Base-by-base conservation (phyloP, 1,140 invertebrate species). In the Aporrectodea caliginosa region DNA sequence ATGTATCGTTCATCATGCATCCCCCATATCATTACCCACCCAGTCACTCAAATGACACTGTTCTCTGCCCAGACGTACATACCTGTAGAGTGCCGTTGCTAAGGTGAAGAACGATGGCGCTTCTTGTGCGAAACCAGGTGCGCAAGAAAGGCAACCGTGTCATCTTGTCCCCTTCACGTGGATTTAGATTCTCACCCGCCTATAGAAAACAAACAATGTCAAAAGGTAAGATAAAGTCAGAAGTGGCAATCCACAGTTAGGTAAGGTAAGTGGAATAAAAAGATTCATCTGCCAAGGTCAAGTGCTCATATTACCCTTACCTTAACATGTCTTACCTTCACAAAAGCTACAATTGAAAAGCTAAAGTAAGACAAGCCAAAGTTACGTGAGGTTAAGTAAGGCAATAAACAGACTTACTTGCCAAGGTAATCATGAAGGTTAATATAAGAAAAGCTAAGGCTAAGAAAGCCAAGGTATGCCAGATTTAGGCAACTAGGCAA, bases 1-100 rank as follows among this genome's bases (percentile, higher is more conserved):
- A n/a, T n/a, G n/a, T n/a, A n/a, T n/a, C n/a, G n/a, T n/a, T n/a
- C n/a, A n/a, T n/a, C n/a, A n/a, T n/a, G n/a, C n/a, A n/a, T n/a
- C n/a, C n/a, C n/a, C n/a, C n/a, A n/a, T n/a, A 68, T 68, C 14
- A 68, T 68, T 16, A 68, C n/a, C 14, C 14, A 14, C 14, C 14
- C n/a, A 68, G n/a, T 68, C 14, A 68, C n/a, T 16, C 14, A 14
- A 68, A 68, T 68, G 58, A 14, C 58, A 68, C 14, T 68, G 58
- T 16, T 68, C 14, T 68, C n/a, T n/a, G 14, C n/a, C n/a, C 58
- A 14, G 14, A 16, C 58, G 14, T 68, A 68, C 14, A 68, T 89
- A 97, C 95, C 92, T 99, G 97, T 81, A 99, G 89, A 6, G 96
- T 97, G 82, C 98, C 98, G 89, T 99, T 99, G 68, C 94, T 98